A percentile compares a stretch with the other conserved stretches of the same genome.
Evolutionary conservation across 2,113 vertebrate genomes (phyloP).

Genomic region (Casuarius casuarius): DNA sequence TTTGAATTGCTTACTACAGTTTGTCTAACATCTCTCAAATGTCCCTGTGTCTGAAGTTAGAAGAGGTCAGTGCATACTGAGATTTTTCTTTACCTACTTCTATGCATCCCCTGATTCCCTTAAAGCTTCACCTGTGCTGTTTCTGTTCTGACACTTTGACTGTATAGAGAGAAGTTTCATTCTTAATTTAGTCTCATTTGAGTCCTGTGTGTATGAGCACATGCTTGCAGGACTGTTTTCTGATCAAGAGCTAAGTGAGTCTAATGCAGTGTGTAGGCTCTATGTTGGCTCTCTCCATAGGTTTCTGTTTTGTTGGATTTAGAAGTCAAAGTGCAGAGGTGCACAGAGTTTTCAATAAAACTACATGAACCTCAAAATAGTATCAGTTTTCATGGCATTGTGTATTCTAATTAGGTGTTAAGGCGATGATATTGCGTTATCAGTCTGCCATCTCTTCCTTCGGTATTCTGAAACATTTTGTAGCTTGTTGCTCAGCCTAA

Average conservation of each 20-base stretch:
- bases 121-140: neutral
- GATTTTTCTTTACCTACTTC: neutral
- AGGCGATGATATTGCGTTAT: neutral
- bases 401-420: neutral
- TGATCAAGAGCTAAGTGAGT: neutral
- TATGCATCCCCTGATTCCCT: neutral
- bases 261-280: neutral
- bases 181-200: neutral
- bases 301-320: neutral
- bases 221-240: neutral
- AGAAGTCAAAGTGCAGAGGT: neutral
- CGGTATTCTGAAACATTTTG: neutral
- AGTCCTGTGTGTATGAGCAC: neutral
- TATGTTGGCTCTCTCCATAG: neutral
- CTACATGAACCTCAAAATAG: neutral
- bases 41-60: neutral
- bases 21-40: neutral
- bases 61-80: neutral
- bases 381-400: neutral
- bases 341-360: neutral
- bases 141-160: neutral
- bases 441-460: neutral
- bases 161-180: neutral
- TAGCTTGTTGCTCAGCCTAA: neutral
- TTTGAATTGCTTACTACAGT: neutral